phyloP scores from a whole-genome alignment of 2,888 invertebrate genomes.

The Adelphocoris suturalis region DNA sequence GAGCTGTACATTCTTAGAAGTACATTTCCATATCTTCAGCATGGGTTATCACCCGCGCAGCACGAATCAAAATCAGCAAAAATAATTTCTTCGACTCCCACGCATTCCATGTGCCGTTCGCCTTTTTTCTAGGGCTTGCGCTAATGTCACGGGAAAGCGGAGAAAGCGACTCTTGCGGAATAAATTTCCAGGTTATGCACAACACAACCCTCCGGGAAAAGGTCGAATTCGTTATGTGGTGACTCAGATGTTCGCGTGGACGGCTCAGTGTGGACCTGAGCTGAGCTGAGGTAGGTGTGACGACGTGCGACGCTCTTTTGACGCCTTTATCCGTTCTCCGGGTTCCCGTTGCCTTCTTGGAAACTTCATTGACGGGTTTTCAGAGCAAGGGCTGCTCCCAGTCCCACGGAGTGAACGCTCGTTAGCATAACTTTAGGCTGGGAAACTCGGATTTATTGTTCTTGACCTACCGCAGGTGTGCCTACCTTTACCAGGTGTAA shows the following conservation, averaged over 20 bases:
- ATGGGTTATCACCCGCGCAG: too few relatives aligned
- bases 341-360: conserved; percentile 35
- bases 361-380: not conserved
- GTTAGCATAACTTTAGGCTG: not conserved
- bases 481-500: not conserved
- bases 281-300: not conserved
- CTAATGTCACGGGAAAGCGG: conserved; percentile 42
- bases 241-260: conserved; percentile 19
- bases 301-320: conserved; percentile 11
- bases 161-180: not conserved
- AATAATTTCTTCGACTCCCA: not conserved
- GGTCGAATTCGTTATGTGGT: conserved; percentile 39
- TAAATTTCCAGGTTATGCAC: conserved; percentile 36
- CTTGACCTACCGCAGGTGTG: conserved; percentile 15
- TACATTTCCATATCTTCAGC: too few relatives aligned
- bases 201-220: conserved; percentile 27
- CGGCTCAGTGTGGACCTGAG: not conserved
- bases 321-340: conserved; percentile 20
- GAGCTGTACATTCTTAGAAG: too few relatives aligned
- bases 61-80: too few relatives aligned
- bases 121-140: conserved; percentile 16
- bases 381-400: conserved; percentile 16
- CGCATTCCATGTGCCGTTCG: not conserved
- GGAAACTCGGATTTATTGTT: conserved; percentile 28
- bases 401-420: conserved; percentile 23